Conservation (phyloP, 2,113 vertebrate genomes). For the Melozone crissalis region DNA sequence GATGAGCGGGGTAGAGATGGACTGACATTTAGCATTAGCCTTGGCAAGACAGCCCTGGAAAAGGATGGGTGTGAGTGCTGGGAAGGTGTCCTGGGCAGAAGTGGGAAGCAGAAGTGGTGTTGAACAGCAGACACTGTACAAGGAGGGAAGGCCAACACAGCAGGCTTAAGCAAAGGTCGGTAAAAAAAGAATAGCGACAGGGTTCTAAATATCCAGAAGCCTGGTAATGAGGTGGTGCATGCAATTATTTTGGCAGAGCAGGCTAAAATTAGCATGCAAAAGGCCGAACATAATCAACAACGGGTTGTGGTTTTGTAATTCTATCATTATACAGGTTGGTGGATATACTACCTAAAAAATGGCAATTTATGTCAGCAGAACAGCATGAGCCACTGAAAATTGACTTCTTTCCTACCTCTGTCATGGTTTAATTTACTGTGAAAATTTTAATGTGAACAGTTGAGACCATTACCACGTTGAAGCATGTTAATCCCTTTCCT, state of each 20-base stretch:
- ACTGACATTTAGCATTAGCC: neutral
- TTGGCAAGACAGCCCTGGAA: neutral
- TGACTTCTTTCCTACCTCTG: conserved; percentile 53
- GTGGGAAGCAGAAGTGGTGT: neutral
- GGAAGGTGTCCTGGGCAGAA: neutral
- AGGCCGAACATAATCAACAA: conserved; percentile 28
- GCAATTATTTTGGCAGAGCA: conserved; percentile 40
- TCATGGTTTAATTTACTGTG: conserved; percentile 64
- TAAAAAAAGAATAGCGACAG: conserved; percentile 26
- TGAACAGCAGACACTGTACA: neutral
- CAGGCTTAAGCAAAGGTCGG: neutral
- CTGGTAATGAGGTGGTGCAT: conserved; percentile 18
- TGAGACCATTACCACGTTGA: conserved; percentile 39
- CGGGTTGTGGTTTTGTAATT: conserved; percentile 31
- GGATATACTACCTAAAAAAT: conserved; percentile 32
- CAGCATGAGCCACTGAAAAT: conserved; percentile 37
- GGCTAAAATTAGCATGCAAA: conserved; percentile 50
- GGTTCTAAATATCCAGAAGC: conserved; percentile 13
- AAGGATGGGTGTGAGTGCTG: neutral
- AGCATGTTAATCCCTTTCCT: conserved; percentile 49
- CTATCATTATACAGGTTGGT: conserved; percentile 36
- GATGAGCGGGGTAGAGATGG: neutral
- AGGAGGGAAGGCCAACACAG: neutral
- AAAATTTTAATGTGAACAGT: conserved; percentile 60
- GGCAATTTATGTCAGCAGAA: conserved; percentile 41